These are phyloP conservation scores for Mohoua ochrocephala DNA, from an alignment of 2,113 vertebrate genomes.

Conservation along the genomic window DNA sequence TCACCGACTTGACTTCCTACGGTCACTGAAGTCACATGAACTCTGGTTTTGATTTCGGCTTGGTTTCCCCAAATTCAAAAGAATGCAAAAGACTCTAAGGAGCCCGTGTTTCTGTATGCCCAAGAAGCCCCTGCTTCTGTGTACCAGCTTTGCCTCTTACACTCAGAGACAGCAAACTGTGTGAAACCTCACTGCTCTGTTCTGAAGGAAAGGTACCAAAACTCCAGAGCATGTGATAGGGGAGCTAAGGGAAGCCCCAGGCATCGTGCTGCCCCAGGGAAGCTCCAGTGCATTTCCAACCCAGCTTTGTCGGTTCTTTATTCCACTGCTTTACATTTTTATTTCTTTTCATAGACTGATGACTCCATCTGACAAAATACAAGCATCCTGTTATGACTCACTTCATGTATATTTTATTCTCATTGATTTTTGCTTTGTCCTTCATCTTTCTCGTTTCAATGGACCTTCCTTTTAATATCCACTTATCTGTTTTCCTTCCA, in stretches of 20 bases:
- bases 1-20: fast-evolving
- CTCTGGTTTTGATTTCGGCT: background rate
- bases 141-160: background rate
- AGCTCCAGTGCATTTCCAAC: background rate
- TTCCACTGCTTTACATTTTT: background rate
- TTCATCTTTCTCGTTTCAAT: background rate
- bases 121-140: background rate
- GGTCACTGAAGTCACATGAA: background rate
- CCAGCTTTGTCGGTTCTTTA: background rate
- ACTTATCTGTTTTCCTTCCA: background rate
- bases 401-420: constrained; percentile 8
- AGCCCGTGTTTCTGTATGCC: background rate
- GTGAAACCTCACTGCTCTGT: fast-evolving
- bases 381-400: background rate
- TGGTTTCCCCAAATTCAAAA: background rate
- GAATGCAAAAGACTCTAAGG: background rate
- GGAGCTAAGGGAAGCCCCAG: background rate
- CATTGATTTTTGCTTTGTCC: constrained; percentile 4
- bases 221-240: fast-evolving
- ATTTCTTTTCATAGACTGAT: background rate
- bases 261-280: background rate
- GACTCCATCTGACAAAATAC: background rate
- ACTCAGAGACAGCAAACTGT: background rate
- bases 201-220: background rate
- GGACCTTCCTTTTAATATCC: background rate